phyloP scores from a whole-genome alignment of 2,888 invertebrate genomes.

The Drosophila setosimentum region DNA sequence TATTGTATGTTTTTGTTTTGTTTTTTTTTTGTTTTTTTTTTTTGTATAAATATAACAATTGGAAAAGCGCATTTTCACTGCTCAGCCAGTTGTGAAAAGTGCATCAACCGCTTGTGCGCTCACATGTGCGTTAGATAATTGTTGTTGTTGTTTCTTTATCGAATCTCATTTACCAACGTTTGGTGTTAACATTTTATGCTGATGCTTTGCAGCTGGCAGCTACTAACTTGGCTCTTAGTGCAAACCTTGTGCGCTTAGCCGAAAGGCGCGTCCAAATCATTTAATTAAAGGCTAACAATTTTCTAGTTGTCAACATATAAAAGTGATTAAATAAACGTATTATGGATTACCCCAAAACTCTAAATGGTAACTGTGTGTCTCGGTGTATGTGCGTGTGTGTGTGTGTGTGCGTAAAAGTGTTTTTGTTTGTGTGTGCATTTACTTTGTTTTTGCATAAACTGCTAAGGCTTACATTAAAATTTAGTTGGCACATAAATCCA shows the following conservation, averaged over 20 bases:
- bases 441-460: slow-evolving; percentile 38
- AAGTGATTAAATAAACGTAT: slow-evolving; percentile 19
- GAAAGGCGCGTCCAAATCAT: slow-evolving; percentile 19
- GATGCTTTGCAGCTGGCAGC: slow-evolving; percentile 27
- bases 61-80: slow-evolving; percentile 76
- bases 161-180: slow-evolving; percentile 4
- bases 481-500: slow-evolving; percentile 42
- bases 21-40: neutral
- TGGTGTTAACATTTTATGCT: slow-evolving; percentile 37
- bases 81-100: slow-evolving; percentile 83
- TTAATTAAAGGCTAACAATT: slow-evolving; percentile 6
- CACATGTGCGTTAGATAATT: slow-evolving; percentile 75
- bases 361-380: slow-evolving; percentile 73
- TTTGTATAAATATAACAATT: slow-evolving; percentile 31
- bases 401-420: neutral
- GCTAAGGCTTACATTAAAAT: slow-evolving; percentile 46
- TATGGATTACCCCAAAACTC: slow-evolving; percentile 82
- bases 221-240: slow-evolving; percentile 65
- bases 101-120: slow-evolving; percentile 82
- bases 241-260: slow-evolving; percentile 35
- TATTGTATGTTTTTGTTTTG: slow-evolving; percentile 3
- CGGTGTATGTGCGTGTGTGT: neutral
- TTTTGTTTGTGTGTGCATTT: slow-evolving; percentile 18
- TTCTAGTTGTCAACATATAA: neutral
- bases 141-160: slow-evolving; percentile 39